These are phyloP conservation scores for Oryctolagus cuniculus DNA, from an alignment of 2,113 vertebrate species.

Conservation along the genomic window DNA sequence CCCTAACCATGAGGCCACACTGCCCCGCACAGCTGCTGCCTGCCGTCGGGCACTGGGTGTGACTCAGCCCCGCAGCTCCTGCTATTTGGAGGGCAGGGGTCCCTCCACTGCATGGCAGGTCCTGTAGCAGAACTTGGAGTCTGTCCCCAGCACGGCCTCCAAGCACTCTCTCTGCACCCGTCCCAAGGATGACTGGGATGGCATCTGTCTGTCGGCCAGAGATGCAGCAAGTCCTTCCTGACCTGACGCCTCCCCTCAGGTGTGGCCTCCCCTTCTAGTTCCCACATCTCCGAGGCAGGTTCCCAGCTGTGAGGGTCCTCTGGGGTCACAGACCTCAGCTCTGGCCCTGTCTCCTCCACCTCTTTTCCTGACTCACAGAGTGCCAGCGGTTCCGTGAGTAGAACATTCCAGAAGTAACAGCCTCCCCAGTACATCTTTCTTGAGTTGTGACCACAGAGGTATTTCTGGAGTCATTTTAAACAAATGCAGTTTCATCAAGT, in stretches of 20 bases:
- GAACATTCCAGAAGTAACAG: background rate
- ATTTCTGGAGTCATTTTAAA: conserved; percentile 60
- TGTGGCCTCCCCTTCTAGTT: background rate
- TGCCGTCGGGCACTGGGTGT: fast-evolving
- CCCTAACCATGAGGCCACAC: background rate
- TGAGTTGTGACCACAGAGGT: conserved; percentile 22
- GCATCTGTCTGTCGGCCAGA: background rate
- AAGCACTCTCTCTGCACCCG: background rate
- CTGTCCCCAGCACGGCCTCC: background rate
- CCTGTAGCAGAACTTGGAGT: no score
- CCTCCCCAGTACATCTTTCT: background rate
- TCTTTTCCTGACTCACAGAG: background rate
- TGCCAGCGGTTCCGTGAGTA: background rate
- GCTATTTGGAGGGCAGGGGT: background rate
- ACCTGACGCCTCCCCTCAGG: background rate
- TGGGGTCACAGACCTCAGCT: background rate
- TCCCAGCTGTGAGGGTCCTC: background rate
- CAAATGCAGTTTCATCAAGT: background rate
- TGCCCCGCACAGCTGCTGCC: background rate
- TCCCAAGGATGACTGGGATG: background rate
- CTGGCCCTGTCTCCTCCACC: background rate
- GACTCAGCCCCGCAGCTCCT: background rate
- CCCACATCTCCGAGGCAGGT: background rate
- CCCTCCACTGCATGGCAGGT: background rate
- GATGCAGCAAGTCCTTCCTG: background rate